A percentile compares a stretch with the other conserved stretches of the same genome.
Conservation (phyloP, 2,113 vertebrate genomes). For the Aphyosemion australe region DNA sequence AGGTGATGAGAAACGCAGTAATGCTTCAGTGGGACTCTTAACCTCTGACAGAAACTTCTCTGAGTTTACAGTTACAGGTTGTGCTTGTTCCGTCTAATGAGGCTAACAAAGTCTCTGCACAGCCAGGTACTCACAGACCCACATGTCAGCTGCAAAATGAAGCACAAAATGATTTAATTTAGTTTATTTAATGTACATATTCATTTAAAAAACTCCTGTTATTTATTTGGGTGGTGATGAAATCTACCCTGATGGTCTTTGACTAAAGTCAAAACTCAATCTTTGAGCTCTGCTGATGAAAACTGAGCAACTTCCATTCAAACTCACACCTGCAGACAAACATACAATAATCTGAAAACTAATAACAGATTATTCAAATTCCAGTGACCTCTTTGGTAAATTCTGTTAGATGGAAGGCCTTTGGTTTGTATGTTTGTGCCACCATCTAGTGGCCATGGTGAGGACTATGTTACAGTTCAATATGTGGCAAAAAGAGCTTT, state of each 20-base stretch:
- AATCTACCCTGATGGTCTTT: too few relatives aligned
- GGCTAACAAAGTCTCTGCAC: slow-evolving; percentile 16
- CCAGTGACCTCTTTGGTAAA: neutral
- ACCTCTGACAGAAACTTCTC: slow-evolving; percentile 8
- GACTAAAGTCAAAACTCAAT: too few relatives aligned
- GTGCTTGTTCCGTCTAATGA: slow-evolving; percentile 38
- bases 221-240: too few relatives aligned
- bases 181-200: too few relatives aligned
- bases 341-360: neutral
- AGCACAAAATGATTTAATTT: neutral
- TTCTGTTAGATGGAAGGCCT: neutral
- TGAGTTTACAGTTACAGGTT: slow-evolving; percentile 43
- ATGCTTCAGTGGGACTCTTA: slow-evolving; percentile 2
- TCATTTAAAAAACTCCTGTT: too few relatives aligned
- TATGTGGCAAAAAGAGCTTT: too few relatives aligned
- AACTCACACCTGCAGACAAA: too few relatives aligned
- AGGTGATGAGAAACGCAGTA: neutral
- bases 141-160: neutral
- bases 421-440: slow-evolving; percentile 77
- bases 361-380: neutral
- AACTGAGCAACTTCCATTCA: neutral
- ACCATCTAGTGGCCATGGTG: slow-evolving; percentile 62
- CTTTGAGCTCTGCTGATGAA: neutral
- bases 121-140: slow-evolving; percentile 16
- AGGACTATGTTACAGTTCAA: neutral